Evolutionary conservation across 2,797 vertebrate species (phyloP), one percentile per base, ranked within the genome.

Genomic region (Coendou prehensilis): DNA sequence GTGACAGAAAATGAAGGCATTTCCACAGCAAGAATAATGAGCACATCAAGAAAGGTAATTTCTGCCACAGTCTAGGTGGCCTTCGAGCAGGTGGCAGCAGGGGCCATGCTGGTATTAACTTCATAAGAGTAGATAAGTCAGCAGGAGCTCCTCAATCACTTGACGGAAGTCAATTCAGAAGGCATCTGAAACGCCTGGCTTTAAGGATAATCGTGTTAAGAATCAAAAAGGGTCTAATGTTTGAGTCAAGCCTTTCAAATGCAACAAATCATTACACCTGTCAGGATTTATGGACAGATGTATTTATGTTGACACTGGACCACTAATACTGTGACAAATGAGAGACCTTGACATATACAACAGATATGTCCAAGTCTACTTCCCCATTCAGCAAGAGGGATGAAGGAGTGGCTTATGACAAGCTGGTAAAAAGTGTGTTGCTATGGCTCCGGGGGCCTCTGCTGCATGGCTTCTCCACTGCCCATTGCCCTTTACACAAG

Each of bases 251-350:
- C 98, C 97, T 98, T 98, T 98, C 98, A 98, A 98, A 98, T 85
- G 98, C 98, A 98, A 98, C 98, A 98, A 98, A 98, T 98, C 98
- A 98, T 98, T 98, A 98, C 96, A 98, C 98, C 98, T 98, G 98
- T 98, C 98, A 98, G 98, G 98, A 98, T 98, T 98, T 98, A 99
- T 98, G 98, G 98, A 98, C 98, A 98, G 98, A 98, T 98, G 98
- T 98, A 98, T 98, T 98, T 98, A 98, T 98, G 98, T 98, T 98
- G 98, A 98, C 98, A 98, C 96, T 98, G 95, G 97, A 97, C 98
- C 98, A 98, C 98, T 98, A 98, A 98, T 98, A 97, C 98, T 98
- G 98, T 98, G 98, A 98, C 98, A 98, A 98, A 99, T 98, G 98
- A 98, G 98, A 97, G 98, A 96, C 96, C 98, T 98, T 98, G 98